phyloP scores from a whole-genome alignment of 2,797 vertebrate genomes.

The Acrossocheilus fasciatus region DNA sequence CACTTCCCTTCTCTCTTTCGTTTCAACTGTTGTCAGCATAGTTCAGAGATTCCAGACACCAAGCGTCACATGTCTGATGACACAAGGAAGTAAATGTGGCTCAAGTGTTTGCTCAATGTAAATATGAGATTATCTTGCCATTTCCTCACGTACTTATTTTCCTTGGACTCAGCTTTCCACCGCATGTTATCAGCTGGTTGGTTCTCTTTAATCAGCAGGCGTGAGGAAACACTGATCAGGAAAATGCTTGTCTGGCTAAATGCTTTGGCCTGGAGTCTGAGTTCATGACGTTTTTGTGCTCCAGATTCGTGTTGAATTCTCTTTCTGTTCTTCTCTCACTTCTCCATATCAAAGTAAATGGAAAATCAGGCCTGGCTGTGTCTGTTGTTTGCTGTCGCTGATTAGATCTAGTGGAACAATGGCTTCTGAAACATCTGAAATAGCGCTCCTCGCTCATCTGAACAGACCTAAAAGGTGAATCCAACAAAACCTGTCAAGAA shows the following conservation, averaged over 20 bases:
- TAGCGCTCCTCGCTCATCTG: neutral
- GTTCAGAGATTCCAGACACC: constrained; percentile 8
- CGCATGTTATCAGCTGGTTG: constrained; percentile 27
- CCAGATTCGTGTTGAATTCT: constrained; percentile 3
- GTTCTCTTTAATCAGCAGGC: constrained; percentile 36
- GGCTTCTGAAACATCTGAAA: constrained; percentile 11
- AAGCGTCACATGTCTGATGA: constrained; percentile 30
- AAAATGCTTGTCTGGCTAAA: constrained; percentile 34
- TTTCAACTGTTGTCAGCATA: constrained; percentile 22
- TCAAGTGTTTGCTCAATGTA: constrained; percentile 15
- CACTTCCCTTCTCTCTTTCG: neutral
- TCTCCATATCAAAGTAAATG: constrained; percentile 32
- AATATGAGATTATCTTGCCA: constrained; percentile 39
- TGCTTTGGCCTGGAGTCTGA: neutral
- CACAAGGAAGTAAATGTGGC: constrained; percentile 1
- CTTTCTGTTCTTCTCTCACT: constrained; percentile 45
- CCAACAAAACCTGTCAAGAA: constrained; percentile 2
- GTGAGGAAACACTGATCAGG: constrained; percentile 24
- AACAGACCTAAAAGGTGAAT: neutral
- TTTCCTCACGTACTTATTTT: constrained; percentile 37
- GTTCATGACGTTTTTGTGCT: neutral
- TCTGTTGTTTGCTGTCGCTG: neutral
- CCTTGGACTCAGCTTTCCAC: constrained; percentile 18
- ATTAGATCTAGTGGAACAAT: constrained; percentile 12
- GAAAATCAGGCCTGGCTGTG: constrained; percentile 1